Evolutionary conservation across 1,140 invertebrate species (phyloP).

Genomic region (Neotoxoptera formosana): DNA sequence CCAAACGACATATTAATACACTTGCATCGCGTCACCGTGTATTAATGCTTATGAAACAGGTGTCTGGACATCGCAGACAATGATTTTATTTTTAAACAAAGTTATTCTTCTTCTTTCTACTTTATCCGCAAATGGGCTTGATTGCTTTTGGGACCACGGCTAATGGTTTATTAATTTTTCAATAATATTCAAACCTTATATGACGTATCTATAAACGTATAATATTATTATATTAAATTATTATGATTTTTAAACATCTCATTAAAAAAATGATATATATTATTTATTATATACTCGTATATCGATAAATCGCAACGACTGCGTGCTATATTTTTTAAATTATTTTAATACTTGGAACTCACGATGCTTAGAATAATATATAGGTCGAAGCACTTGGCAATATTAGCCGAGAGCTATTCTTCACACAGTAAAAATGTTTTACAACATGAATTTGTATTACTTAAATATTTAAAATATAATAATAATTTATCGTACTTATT

Average conservation of each 20-base stretch:
- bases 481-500: neutral
- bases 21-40: neutral
- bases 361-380: slow-evolving; percentile 11
- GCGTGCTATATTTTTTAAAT: slow-evolving; percentile 25
- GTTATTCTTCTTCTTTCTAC: neutral
- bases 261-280: neutral
- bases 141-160: slow-evolving; percentile 43
- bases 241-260: neutral
- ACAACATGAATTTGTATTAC: slow-evolving; percentile 18
- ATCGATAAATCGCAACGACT: neutral
- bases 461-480: slow-evolving; percentile 3
- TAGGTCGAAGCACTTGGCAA: neutral
- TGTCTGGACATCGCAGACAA: neutral
- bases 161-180: neutral
- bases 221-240: neutral
- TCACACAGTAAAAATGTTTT: neutral
- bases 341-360: slow-evolving; percentile 32
- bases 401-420: neutral
- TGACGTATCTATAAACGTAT: neutral
- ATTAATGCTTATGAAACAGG: neutral
- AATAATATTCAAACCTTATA: neutral
- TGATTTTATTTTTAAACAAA: neutral
- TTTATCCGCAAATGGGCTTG: neutral
- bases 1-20: neutral
- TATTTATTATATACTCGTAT: neutral